Evolutionary conservation across 2,113 vertebrate genomes (phyloP), one percentile per base, ranked within the genome.

Genomic region (Fulmarus glacialis): DNA sequence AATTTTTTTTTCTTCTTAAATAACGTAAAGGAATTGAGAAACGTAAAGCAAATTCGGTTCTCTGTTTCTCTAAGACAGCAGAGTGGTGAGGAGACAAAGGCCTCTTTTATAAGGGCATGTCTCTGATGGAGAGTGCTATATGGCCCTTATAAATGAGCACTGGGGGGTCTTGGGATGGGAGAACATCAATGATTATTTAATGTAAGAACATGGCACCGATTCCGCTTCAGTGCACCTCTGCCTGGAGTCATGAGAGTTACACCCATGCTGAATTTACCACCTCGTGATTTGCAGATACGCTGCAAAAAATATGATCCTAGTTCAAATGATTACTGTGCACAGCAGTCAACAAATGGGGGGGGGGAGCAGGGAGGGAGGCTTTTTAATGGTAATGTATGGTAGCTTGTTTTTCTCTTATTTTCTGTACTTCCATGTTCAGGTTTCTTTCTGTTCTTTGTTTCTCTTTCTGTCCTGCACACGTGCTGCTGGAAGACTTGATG

Each of bases 371-470:
- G 55, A 40, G 17, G 19, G 11, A 20, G 5, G 2, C 24, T n/a
- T 93, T 77, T 81, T 29, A 72, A 48, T 16, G 26, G 27, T 64
- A 32, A 21, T 20, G 4, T 42, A 0, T n/a, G 59, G 56, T 19
- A 52, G 40, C 40, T 78, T 89, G 56, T 3, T 92, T 92, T 94
- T 50, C 15, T 94, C 8, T 83, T 56, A 17, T 94, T 96, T 91
- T 90, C 45, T 77, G 27, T 84, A 87, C 52, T 96, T 40, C 34
- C 0, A 0, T 24, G 38, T 91, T 66, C 60, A 86, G 68, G 68
- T 92, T 94, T 73, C 83, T 68, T 86, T 93, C 83, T 91, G 72
- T 77, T 96, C 97, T 98, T 97, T 96, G 85, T 97, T 96, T 95
- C 95, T 94, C 91, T 95, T 97, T 88, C 90, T 68, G 92, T 80